Base-by-base conservation (phyloP, 2,113 vertebrate genomes). In the Centropristis striata region DNA sequence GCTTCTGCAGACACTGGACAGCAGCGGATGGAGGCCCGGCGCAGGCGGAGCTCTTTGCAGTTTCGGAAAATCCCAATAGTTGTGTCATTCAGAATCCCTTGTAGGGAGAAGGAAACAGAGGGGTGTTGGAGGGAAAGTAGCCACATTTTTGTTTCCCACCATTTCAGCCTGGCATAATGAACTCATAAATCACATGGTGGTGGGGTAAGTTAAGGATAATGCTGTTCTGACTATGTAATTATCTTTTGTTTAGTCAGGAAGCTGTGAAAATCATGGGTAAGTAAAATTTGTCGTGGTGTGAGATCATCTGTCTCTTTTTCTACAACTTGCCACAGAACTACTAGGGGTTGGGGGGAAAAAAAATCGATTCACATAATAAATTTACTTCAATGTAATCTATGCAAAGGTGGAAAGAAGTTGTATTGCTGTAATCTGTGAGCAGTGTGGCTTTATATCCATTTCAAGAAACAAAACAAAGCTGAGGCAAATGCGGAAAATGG, bases 21-120 rank as follows among this genome's bases (percentile, higher is more conserved):
- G 71, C 95, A 95, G 64, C 94, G 96, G 87, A 99, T 94, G 66
- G 95, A 96, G 53, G 96, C 98, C 32, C 95, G 89, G 36, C 96
- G 96, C 92, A 99, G 88, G 37, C 97, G 97, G 91, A 99, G 95
- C 47, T 81, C 80, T 91, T 97, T 95, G 66, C 89, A 95, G 70
- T 95, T 95, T 42, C 95, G 95, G 93, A 99, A 99, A 88, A 99
- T 97, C 64, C 97, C 96, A 84, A 98, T 94, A 0, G 96, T 98
- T 42, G 93, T 95, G 87, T 99, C 97, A 6, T 97, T 97, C 71
- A 99, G 94, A n/a, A 97, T 92, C 25, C 97, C 98, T 99, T 86
- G 46, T 23, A 36, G 65, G 77, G 84, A 92, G 44, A 87, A 83
- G 27, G 28, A 80, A 75, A 87, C 63, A 81, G 68, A 67, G 53